Base-by-base conservation (phyloP, 2,113 vertebrate species). In the Coreoperca whiteheadi region DNA sequence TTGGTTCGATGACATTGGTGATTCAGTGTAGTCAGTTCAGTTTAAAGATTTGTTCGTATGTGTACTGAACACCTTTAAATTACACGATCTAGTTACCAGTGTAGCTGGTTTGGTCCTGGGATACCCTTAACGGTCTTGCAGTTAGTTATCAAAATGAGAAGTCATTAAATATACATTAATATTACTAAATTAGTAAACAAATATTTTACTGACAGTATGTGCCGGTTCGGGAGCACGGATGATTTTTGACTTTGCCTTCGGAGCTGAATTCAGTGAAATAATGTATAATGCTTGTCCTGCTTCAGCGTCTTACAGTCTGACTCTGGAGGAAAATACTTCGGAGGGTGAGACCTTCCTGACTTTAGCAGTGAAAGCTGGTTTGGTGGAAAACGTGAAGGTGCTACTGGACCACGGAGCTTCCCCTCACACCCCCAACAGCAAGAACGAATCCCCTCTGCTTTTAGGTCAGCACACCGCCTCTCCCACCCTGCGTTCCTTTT, bases 261-360 rank as follows among this genome's bases (percentile, higher is more conserved):
- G 8, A 60, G 2, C 71, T 57, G 69, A 57, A 43, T 57, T 21
- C 53, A 43, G 23, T 32, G 6, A 75, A 50, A 41, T 48, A n/a
- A 77, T 6, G 6, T n/a, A 0, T 2, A 34, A 25, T 7, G 41
- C 14, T 54, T 54, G 10, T 25, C 66, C 12, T 63, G 1, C 28
- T 59, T 43, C 79, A 91, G 81, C 88, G 0, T 91, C 84, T 59
- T 80, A 79, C 69, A 25, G 76, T 7, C 72, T 95, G 54, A 91
- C 80, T 5, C 95, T 96, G 95, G 95, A 97, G 82, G 96, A 96
- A 72, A 96, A 94, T 93, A 96, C 95, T 0, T 71, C 65, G 5
- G 94, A 93, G 56, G 95, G 96, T 34, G 96, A 98, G 91, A 97
- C 94, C 53, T 89, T 95, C 0, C 92, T 97, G 86, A 97, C 95